Conservation (phyloP, 2,797 vertebrate species). For the Trichosurus vulpecula region DNA sequence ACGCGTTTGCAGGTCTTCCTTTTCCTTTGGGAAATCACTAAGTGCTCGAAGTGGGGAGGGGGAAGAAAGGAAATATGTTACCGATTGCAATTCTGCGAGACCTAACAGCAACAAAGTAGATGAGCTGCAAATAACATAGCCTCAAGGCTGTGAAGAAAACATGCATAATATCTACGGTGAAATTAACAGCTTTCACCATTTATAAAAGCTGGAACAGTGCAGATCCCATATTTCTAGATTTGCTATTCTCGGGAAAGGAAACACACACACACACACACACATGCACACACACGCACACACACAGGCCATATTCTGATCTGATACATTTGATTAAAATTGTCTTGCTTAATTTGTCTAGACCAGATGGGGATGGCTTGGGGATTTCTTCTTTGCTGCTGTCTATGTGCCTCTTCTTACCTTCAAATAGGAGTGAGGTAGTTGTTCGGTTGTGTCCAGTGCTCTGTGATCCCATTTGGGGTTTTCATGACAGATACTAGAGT, state of each 20-base stretch:
- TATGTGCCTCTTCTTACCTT: neutral
- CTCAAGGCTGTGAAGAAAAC: conserved; percentile 60
- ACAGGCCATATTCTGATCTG: conserved; percentile 34
- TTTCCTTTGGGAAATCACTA: conserved; percentile 57
- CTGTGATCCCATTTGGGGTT: neutral
- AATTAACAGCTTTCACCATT: conserved; percentile 61
- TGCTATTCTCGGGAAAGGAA: conserved; percentile 56
- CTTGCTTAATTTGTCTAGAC: neutral
- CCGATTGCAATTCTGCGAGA: conserved; percentile 18
- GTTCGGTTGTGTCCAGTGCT: neutral
- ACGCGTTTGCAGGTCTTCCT: conserved; percentile 44
- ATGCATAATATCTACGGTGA: conserved; percentile 61
- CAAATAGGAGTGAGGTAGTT: neutral
- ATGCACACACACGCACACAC: neutral
- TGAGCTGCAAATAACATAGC: conserved; percentile 37
- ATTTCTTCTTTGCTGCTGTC: neutral
- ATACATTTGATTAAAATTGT: conserved; percentile 47
- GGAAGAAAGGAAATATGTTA: conserved; percentile 52
- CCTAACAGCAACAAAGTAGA: conserved; percentile 51
- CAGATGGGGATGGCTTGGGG: conserved; percentile 28
- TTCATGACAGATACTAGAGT: neutral
- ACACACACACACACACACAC: neutral
- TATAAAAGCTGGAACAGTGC: conserved; percentile 56
- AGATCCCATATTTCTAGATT: conserved; percentile 72
- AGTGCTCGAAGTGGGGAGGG: conserved; percentile 40